Base-by-base conservation (phyloP, 2,888 invertebrate genomes). In the Eilema griseolum region DNA sequence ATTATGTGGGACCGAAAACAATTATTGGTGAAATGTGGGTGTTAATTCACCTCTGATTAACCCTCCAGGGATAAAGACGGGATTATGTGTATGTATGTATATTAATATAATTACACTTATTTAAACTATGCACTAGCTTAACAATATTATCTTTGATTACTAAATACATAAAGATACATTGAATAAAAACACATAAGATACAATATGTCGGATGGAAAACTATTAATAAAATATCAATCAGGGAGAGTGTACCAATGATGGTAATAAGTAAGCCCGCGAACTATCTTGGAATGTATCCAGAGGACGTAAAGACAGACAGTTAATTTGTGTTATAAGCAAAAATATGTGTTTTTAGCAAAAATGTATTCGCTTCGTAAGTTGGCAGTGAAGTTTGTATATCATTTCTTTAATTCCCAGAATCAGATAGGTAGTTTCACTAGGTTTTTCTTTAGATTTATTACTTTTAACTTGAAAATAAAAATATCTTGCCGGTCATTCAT, bases 251-350 rank as follows among this genome's bases (percentile, higher is more conserved):
- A 85, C 85, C 85, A 84, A 86, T 86, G 83, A 79, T 79, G 72
- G 62, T 66, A 75, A 69, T 78, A 80, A 82, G 74, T 73, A 60
- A n/a, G 79, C 84, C 80, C 86, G 83, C 83, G 81, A 83, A 78
- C 82, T 83, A 79, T 77, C 77, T 88, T 92, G 92, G 92, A 92
- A 61, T 26, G 10, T 23, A 46, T 90, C 92, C 92, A 92, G 86
- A 73, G 80, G 82, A 83, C 61, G 82, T 77, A 83, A 85, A 82
- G 69, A 73, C 76, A 78, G 78, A 78, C 78, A 77, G 81, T 84
- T 89, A 87, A 88, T 86, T 88, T 86, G 56, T 86, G 82, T 84
- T 84, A 79, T 74, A 85, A 82, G 80, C 76, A 84, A 86, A 86
- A 84, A 83, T 79, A 78, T 76, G 68, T 80, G 76, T 77, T 78